Base-by-base conservation (phyloP, 1,140 invertebrate genomes). In the Lepidurus packardi region DNA sequence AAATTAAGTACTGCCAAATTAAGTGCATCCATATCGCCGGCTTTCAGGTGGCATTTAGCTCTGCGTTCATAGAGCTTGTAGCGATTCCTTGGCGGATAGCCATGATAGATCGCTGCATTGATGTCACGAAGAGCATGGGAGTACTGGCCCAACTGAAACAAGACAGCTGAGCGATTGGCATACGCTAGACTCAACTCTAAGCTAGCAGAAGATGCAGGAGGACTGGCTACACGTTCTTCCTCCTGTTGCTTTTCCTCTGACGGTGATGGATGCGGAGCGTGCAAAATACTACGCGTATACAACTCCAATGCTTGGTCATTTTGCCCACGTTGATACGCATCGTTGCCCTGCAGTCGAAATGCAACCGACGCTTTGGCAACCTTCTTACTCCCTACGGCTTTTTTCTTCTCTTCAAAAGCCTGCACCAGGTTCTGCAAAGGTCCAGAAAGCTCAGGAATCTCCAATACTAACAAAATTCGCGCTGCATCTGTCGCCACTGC, bases 111-210 rank as follows among this genome's bases (percentile, higher is more conserved):
- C 43, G 85, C 86, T 53, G 84, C 81, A n/a, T 87, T 84, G 74
- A 87, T 85, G 76, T 87, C 86, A 45, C 85, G 81, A 34, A 92
- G 76, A 82, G 90, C 90, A 80, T 90, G 88, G 13, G 86, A 80
- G 84, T 88, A 91, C 73, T 90, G 87, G 78, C 88, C 85, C 80
- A 89, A 82, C 80, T 89, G 85, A 82, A 88, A 90, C 21, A 91
- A 86, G 8, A 90, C 88, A 44, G 90, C 90, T 25, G 91, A 92
- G 82, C 91, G 88, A 82, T 92, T 92, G 16, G 88, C 90, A 84
- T 89, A 88, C n/a, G 90, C 90, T 44, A 91, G 83, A n/a, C 86
- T 84, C 80, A 90, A 85, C 82, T 88, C 86, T 79, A 88, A n/a
- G n/a, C 16, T n/a, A 10, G 13, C 21, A 65, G 53, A 65, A 21